Base-by-base conservation (phyloP, 2,797 vertebrate genomes). In the Spinus olivaceus region DNA sequence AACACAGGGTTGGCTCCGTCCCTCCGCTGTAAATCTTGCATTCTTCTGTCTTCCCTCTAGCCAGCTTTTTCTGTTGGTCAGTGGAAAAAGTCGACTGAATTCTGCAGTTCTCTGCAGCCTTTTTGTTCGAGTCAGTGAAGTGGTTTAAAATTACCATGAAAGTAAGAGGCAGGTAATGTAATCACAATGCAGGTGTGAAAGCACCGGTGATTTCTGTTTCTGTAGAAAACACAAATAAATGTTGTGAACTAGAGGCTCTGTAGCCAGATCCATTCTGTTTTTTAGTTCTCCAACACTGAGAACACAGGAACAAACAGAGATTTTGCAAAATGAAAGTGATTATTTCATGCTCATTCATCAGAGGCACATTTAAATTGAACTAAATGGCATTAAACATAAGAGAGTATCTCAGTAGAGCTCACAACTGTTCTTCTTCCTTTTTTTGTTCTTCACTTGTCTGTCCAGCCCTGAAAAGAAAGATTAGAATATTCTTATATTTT, bases 1-100 rank as follows among this genome's bases (percentile, higher is more conserved):
- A 95, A 84, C 51, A 50, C 73, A 79, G 87, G 81, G 71, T 70
- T 96, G 96, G 92, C 92, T 94, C 51, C 0, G 2, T 74, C 73
- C 59, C 94, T 64, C 39, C 0, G 16, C 65, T 87, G 90, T 95
- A 90, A 92, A 96, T 95, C 92, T 87, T 83, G 74, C 78, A 61
- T 94, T 97, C 94, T 97, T 67, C 82, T 81, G 87, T 54, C 92
- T 94, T 84, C 53, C 35, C 92, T 49, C 66, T 14, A 81, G 86
- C 76, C 91, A 88, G 67, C 32, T 64, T 92, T 96, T 89, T 92
- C 37, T 66, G 24, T 78, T 6, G 25, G 81, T 72, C 92, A 35
- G 51, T 81, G 66, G 83, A 81, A 88, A 91, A 89, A 84, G 65
- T 51, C 47, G 42, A 78, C 66, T 47, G 57, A 83, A 92, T 86